phyloP scores from a whole-genome alignment of 2,888 invertebrate genomes.

The Byasa hedistus region DNA sequence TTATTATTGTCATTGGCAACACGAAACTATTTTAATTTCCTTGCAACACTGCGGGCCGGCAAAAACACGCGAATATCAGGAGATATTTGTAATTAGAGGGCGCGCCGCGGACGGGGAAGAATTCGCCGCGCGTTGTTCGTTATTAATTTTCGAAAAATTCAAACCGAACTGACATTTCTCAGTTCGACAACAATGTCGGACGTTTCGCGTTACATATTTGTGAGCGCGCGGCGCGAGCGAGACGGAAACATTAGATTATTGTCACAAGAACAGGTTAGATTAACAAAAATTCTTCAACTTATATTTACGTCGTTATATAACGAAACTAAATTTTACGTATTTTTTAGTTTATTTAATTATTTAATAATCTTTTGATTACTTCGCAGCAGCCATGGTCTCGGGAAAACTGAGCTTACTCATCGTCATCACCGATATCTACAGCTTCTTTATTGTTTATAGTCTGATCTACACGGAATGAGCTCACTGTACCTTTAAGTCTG shows the following conservation, averaged over 20 bases:
- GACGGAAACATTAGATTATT: constrained; percentile 28
- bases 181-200: constrained; percentile 67
- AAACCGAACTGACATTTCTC: constrained; percentile 74
- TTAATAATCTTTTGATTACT: no score
- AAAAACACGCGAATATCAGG: constrained; percentile 57
- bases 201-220: constrained; percentile 58
- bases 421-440: no score
- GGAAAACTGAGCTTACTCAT: no score
- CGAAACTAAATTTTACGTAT: no score
- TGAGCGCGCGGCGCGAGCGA: constrained; percentile 39
- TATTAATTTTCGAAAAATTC: constrained; percentile 75
- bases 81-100: constrained; percentile 76
- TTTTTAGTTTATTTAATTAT: no score
- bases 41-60: constrained; percentile 32
- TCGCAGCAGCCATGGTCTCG: no score
- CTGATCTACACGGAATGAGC: no score
- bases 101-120: constrained; percentile 52
- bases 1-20: constrained; percentile 26
- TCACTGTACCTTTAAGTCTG: no score
- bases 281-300: background rate
- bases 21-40: constrained; percentile 30
- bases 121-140: constrained; percentile 52
- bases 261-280: constrained; percentile 9
- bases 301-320: background rate
- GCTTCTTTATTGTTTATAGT: no score